Evolutionary conservation across 1,140 invertebrate species (phyloP), one percentile per base, ranked within the genome.

Genomic region (Ditylenchus dipsaci): DNA sequence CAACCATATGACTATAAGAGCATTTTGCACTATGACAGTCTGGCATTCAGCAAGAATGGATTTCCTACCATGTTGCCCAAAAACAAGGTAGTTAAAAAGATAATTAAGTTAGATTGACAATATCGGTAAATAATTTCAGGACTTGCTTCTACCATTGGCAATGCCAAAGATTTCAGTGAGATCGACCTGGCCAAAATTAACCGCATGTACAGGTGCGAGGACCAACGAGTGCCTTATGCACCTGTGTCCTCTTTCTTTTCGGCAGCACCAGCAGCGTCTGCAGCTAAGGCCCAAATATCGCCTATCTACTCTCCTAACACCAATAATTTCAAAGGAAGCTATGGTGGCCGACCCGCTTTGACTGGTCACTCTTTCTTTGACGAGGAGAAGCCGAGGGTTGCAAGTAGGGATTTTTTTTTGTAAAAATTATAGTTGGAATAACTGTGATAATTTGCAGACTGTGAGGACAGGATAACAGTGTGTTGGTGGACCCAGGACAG

Each of bases 401-500:
- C 57, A 33, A 57, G 57, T 38, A 33, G 59, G 30, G 30, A 30
- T 13, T 68, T 60, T 42, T 70, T 60, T 57, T 42, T 58, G n/a
- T 17, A 33, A 64, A 43, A 64, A 42, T 49, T 53, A 3, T 15
- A 53, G n/a, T 8, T 53, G n/a, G 3, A 3, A 3, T 53, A 30
- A 30, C 19, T 23, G n/a, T 5, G 26, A 29, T 17, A 61, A 27
- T 7, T 61, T 61, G n/a, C n/a, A 61, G 78, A 66, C 8, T 81
- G 79, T 68, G 78, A 82, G 47, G 79, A 81, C 42, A 30, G 69
- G 26, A 81, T 81, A 53, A 81, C 79, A 15, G 79, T 81, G 1
- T 81, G 79, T 61, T 81, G 81, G 81, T 81, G 79, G 79, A 83
- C 82, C 11, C 76, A 83, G 19, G 81, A 83, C 45, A 65, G 79